Percentiles rank a stretch among this genome's conserved stretches.
These are phyloP conservation scores for Myrmecophaga tridactyla DNA, from an alignment of 2,113 vertebrate genomes.

Conservation along the genomic window DNA sequence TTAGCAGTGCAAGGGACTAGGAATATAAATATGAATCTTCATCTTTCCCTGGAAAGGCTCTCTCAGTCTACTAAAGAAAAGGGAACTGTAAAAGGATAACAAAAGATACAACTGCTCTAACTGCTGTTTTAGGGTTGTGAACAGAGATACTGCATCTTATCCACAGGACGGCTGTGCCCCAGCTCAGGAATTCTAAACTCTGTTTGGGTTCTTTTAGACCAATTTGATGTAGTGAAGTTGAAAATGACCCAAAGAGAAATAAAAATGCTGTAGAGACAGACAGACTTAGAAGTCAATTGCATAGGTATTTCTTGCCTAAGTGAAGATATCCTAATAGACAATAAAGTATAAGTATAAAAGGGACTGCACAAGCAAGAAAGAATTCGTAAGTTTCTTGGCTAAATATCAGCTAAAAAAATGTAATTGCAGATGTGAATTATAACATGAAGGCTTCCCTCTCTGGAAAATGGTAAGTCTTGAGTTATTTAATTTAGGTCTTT, in stretches of 20 bases:
- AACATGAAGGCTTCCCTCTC: not conserved
- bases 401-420: not conserved
- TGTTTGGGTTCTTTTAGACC: not conserved
- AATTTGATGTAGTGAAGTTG: not conserved
- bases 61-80: not conserved
- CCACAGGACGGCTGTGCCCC: not conserved
- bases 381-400: not conserved
- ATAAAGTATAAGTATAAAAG: not conserved
- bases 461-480: not conserved
- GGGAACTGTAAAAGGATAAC: not conserved
- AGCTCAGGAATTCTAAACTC: not conserved
- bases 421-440: not conserved
- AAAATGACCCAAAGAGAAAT: not conserved
- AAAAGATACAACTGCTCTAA: not conserved
- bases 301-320: not conserved
- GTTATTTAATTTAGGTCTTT: not conserved
- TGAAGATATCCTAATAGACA: not conserved
- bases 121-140: not conserved
- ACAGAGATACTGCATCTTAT: not conserved
- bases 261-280: not conserved
- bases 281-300: not conserved
- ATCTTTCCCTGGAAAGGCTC: not conserved
- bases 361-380: not conserved
- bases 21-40: not conserved
- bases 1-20: not conserved